Evolutionary conservation across 2,888 invertebrate genomes (phyloP).

Genomic region (Parascotia fuliginaria): DNA sequence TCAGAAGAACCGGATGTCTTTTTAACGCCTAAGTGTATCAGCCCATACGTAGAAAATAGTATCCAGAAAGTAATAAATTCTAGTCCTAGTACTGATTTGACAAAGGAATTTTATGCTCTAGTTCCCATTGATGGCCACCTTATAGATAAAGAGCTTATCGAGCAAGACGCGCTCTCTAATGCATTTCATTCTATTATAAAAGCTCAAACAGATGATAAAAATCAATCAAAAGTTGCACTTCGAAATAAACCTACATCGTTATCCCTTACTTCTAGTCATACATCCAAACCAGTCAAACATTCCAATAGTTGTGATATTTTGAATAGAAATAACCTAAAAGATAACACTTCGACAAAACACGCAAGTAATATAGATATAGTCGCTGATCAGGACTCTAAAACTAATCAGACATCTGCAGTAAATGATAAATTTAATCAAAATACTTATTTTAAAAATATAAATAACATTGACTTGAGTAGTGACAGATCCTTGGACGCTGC

Average conservation of each 20-base stretch:
- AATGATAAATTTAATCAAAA: conserved; percentile 35
- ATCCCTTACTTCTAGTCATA: conserved; percentile 73
- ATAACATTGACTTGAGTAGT: conserved; percentile 30
- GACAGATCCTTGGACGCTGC: conserved; percentile 56
- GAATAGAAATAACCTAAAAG: conserved; percentile 51
- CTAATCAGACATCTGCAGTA: conserved; percentile 27
- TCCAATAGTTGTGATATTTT: conserved; percentile 74
- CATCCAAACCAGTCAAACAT: conserved; percentile 71
- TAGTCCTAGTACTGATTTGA: conserved; percentile 74
- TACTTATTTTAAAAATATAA: conserved; percentile 32
- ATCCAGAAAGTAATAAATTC: conserved; percentile 59
- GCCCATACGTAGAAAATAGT: conserved; percentile 65
- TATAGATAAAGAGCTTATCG: conserved; percentile 80
- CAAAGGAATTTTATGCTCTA: conserved; percentile 74
- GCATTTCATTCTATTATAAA: conserved; percentile 80
- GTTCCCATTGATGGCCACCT: conserved; percentile 70
- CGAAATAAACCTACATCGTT: conserved; percentile 69
- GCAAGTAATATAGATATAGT: conserved; percentile 30
- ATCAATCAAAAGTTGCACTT: conserved; percentile 51
- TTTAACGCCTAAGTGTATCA: conserved; percentile 75
- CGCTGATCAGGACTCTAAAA: conserved; percentile 47
- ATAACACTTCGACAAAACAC: conserved; percentile 39
- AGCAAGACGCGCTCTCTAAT: conserved; percentile 81
- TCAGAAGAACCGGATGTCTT: conserved; percentile 73
- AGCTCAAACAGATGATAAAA: conserved; percentile 57